A percentile compares a stretch with the other conserved stretches of the same genome.
These are phyloP conservation scores for Uropetala carovei DNA, from an alignment of 2,888 invertebrate genomes.

Conservation along the genomic window DNA sequence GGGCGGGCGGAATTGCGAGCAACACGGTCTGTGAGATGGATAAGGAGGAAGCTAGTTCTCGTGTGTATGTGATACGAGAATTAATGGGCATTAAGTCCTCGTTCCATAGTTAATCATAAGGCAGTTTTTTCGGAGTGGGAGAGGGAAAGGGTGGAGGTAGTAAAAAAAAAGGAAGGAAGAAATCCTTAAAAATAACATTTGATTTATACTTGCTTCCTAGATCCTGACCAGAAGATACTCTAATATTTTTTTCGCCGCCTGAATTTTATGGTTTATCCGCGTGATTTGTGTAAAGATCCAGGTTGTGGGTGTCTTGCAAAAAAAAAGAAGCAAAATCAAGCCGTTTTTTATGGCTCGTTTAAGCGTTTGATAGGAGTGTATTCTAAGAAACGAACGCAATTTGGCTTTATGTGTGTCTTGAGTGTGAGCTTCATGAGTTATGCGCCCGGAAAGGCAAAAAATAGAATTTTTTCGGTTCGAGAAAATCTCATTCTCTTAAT, in stretches of 20 bases:
- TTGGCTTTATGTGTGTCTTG: background rate
- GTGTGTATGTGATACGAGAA: background rate
- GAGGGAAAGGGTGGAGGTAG: background rate
- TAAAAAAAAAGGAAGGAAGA: background rate
- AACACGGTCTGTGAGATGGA: conserved; percentile 9
- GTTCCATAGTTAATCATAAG: conserved; percentile 12
- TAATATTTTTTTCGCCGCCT: background rate
- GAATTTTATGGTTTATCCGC: background rate
- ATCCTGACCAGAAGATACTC: background rate
- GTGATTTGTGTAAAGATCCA: conserved; percentile 13
- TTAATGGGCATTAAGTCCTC: conserved; percentile 6
- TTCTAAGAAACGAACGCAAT: background rate
- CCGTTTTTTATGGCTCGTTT: background rate
- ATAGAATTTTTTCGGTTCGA: too few relatives aligned
- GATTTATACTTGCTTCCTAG: conserved; percentile 5
- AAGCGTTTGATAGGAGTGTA: background rate
- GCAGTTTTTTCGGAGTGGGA: background rate
- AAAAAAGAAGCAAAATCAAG: background rate
- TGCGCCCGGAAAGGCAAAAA: too few relatives aligned
- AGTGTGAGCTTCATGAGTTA: too few relatives aligned
- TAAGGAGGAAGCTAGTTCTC: conserved; percentile 8
- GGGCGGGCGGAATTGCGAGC: conserved; percentile 8
- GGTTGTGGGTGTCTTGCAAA: background rate
- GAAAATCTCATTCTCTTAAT: too few relatives aligned
- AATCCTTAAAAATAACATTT: background rate